Conservation (phyloP, 2,797 vertebrate species). For the Platalea minor region DNA sequence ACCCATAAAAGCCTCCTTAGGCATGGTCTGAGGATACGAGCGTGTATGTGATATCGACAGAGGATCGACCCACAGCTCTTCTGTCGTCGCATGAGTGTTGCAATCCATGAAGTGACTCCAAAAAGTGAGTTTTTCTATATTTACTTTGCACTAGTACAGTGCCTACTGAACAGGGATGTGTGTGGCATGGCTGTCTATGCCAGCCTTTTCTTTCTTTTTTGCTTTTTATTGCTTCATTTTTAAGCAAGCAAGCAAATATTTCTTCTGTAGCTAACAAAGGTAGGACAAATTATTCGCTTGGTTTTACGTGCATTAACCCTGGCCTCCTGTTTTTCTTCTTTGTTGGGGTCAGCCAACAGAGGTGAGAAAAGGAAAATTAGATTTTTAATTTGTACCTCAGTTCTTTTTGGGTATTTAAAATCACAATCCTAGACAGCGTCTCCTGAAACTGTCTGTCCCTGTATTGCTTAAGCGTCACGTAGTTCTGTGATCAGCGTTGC, state of each 20-base stretch:
- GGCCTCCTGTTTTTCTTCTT: background rate
- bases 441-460: background rate
- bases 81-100: rapidly evolving
- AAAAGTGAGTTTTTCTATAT: background rate
- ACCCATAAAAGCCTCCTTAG: background rate
- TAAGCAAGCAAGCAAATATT: background rate
- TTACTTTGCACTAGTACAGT: background rate
- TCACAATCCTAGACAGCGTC: background rate
- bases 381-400: background rate
- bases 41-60: rapidly evolving
- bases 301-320: background rate
- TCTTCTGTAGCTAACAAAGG: background rate
- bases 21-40: rapidly evolving
- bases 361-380: background rate
- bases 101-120: background rate
- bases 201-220: background rate
- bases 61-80: rapidly evolving
- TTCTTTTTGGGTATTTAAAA: background rate
- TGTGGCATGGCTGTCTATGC: background rate
- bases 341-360: background rate
- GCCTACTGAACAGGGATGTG: background rate
- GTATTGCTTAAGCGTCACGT: background rate
- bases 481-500: background rate
- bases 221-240: background rate
- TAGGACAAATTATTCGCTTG: background rate